A percentile compares a stretch with the other conserved stretches of the same genome.
Conservation (phyloP, 1,140 invertebrate genomes). For the Lasaia peninsularis region DNA sequence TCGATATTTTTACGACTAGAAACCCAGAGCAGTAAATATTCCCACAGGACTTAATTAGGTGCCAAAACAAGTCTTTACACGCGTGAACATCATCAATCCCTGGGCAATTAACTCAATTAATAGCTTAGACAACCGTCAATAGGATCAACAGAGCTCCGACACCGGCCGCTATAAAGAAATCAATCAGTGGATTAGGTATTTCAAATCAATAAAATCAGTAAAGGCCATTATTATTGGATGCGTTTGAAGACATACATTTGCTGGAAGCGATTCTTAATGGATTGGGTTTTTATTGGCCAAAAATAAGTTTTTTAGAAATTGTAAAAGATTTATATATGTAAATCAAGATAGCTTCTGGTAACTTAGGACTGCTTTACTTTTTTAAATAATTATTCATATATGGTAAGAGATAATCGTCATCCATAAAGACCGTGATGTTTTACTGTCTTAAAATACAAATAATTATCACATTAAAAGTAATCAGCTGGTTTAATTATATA, state of each 20-base stretch:
- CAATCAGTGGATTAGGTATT: slow-evolving; percentile 74
- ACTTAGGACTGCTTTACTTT: too few relatives aligned
- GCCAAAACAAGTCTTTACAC: slow-evolving; percentile 59
- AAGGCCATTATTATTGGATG: slow-evolving; percentile 59
- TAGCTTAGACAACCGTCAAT: slow-evolving; percentile 61
- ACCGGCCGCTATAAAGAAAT: slow-evolving; percentile 71
- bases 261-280: slow-evolving; percentile 33
- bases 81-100: slow-evolving; percentile 63
- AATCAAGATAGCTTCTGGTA: too few relatives aligned
- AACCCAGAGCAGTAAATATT: slow-evolving; percentile 27
- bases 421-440: too few relatives aligned
- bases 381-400: too few relatives aligned
- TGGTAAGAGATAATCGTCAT: too few relatives aligned
- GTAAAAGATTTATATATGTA: neutral
- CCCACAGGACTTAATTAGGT: slow-evolving; percentile 65
- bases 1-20: neutral
- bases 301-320: neutral
- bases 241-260: slow-evolving; percentile 32
- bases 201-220: slow-evolving; percentile 74
- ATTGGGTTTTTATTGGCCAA: too few relatives aligned
- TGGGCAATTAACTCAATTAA: slow-evolving; percentile 65
- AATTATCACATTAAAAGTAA: too few relatives aligned
- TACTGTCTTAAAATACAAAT: too few relatives aligned
- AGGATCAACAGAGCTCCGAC: slow-evolving; percentile 54
- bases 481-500: too few relatives aligned